A percentile compares a stretch with the other conserved stretches of the same genome.
Conservation (phyloP, 2,113 vertebrate genomes). For the Apus apus region DNA sequence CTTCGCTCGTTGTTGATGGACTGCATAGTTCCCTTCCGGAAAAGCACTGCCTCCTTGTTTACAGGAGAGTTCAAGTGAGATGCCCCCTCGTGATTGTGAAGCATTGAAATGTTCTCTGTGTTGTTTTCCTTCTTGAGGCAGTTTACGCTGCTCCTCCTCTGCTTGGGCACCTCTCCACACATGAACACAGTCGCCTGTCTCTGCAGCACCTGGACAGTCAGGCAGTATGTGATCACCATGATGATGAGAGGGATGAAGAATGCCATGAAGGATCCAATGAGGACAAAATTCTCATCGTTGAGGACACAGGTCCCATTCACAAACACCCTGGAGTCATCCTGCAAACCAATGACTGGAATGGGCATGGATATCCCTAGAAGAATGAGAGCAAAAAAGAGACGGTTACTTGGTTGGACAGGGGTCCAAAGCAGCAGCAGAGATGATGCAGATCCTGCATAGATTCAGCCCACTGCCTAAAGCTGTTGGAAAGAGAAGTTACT, state of each 20-base stretch:
- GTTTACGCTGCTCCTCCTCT: constrained; percentile 84
- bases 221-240: constrained; percentile 96
- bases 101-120: constrained; percentile 80
- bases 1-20: constrained; percentile 96
- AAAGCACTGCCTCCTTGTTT: constrained; percentile 77
- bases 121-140: constrained; percentile 82
- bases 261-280: constrained; percentile 96
- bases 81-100: constrained; percentile 82
- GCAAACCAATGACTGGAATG: constrained; percentile 94
- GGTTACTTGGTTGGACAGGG: fast-evolving
- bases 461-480: not conserved
- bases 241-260: constrained; percentile 99
- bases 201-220: constrained; percentile 93
- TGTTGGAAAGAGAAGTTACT: not conserved
- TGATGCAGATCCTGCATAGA: not conserved
- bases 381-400: not conserved
- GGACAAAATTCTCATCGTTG: constrained; percentile 94
- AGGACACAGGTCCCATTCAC: constrained; percentile 91
- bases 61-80: constrained; percentile 86
- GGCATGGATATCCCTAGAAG: constrained; percentile 90
- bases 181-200: constrained; percentile 92
- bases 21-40: constrained; percentile 95
- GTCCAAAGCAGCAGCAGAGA: not conserved
- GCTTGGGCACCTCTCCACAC: constrained; percentile 77
- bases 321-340: constrained; percentile 90